Evolutionary conservation across 2,888 invertebrate genomes (phyloP).

Genomic region (Pachycephus smyrnensis): DNA sequence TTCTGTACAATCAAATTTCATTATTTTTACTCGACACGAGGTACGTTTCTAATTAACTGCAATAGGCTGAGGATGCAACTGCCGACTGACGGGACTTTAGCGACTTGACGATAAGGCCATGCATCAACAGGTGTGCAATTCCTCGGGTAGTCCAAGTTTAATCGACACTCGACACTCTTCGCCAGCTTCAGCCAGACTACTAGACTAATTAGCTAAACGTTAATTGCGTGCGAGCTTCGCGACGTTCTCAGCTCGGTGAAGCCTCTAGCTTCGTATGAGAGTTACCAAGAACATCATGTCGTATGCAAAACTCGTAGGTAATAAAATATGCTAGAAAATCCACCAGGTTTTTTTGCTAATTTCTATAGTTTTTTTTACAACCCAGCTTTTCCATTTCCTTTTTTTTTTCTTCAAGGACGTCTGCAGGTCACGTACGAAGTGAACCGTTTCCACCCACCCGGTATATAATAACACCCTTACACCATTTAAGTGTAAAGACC

Average conservation of each 20-base stretch:
- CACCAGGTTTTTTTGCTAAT: neutral
- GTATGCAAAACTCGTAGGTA: neutral
- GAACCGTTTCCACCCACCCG: neutral
- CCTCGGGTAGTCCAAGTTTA: neutral
- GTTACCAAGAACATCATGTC: neutral
- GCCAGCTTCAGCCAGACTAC: neutral
- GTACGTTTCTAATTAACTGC: neutral
- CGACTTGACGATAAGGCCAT: neutral
- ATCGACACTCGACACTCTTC: neutral
- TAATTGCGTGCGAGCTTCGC: neutral
- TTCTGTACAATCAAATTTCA: neutral
- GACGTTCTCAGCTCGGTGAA: neutral
- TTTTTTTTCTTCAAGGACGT: neutral
- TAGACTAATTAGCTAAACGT: neutral
- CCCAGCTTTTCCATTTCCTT: neutral
- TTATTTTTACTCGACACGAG: neutral
- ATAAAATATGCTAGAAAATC: neutral
- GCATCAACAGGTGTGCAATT: neutral
- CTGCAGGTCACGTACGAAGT: neutral
- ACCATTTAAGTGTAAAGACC: no score
- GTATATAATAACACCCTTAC: neutral
- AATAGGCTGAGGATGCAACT: neutral
- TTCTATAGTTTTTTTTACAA: no score
- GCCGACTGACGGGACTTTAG: neutral
- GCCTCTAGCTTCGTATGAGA: neutral